Base-by-base conservation (phyloP, 2,113 vertebrate species). In the Podarcis muralis region DNA sequence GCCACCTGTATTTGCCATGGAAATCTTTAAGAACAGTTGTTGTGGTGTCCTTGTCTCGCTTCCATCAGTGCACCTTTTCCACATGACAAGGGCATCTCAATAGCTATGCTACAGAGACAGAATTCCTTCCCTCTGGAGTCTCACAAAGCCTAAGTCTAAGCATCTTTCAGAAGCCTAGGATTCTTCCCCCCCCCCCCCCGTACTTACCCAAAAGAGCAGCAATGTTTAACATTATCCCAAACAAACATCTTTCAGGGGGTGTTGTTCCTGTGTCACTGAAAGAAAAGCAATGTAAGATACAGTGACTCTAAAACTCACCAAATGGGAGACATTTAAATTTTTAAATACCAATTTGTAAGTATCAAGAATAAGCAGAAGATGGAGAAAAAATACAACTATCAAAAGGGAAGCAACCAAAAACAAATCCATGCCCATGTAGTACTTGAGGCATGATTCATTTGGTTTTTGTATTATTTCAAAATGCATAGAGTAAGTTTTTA, bases 181-280 rank as follows among this genome's bases (percentile, higher is more conserved):
- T 81, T 81, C 30, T 48, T 77, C 68, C 20, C 87, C 25, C 35
- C 68, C 20, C 87, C 25, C 35, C 87, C 85, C 32, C 88, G 0
- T 94, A 97, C 97, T 97, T 97, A 99, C 98, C 98, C 96, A 99
- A 95, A 93, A 98, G 97, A 27, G 98, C 94, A 0, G 98, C 97
- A 77, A 99, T 96, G 80, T 98, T 98, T 93, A 99, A 94, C 98
- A 99, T 98, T 93, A 98, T 98, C 89, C 98, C 98, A 95, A 99
- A 99, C 83, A 99, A 95, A 88, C 98, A 99, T 89, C 98, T 97
- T 96, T 99, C 98, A 71, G 98, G 98, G 85, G 98, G 95, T 62
- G 97, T 86, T 6, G 97, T 97, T 86, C 98, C 98, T 11, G 98
- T 98, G 88, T 99, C 98, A 89, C 98, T 99, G 97, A 83, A 96